A percentile compares a stretch with the other conserved stretches of the same genome.
These are phyloP conservation scores for Pangasius mekongensis DNA, from an alignment of 2,797 vertebrate genomes.

Conservation along the genomic window DNA sequence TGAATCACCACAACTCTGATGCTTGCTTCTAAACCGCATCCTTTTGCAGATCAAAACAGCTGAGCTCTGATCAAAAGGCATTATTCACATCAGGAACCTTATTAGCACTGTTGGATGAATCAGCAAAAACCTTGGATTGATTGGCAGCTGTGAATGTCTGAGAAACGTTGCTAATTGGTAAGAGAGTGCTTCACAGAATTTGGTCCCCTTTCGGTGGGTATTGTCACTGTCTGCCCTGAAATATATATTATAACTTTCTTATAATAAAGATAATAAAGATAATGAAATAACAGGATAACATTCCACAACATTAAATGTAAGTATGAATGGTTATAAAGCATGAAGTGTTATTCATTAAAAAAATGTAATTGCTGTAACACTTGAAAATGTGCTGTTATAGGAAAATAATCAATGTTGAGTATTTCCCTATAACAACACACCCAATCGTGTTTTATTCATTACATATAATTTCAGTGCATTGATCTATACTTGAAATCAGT, in stretches of 20 bases:
- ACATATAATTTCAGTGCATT: not conserved
- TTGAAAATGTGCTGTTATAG: not conserved
- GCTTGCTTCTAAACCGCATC: constrained; percentile 58
- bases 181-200: constrained; percentile 2
- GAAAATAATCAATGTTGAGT: not conserved
- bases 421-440: not conserved
- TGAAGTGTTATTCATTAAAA: not conserved
- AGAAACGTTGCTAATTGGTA: constrained; percentile 26
- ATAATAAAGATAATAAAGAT: not conserved
- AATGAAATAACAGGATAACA: not conserved
- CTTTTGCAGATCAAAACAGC: constrained; percentile 19
- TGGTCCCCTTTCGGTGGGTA: not conserved
- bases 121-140: constrained; percentile 32
- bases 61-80: constrained; percentile 41
- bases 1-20: constrained; percentile 60
- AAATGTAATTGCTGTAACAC: not conserved
- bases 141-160: constrained; percentile 16
- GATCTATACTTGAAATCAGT: not conserved
- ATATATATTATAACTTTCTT: not conserved
- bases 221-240: not conserved
- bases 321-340: not conserved
- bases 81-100: constrained; percentile 40
- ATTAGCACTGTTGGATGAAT: constrained; percentile 27
- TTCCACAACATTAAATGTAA: not conserved
- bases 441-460: not conserved